Evolutionary conservation across 2,113 vertebrate species (phyloP).

Genomic region (Vicugna pacos): DNA sequence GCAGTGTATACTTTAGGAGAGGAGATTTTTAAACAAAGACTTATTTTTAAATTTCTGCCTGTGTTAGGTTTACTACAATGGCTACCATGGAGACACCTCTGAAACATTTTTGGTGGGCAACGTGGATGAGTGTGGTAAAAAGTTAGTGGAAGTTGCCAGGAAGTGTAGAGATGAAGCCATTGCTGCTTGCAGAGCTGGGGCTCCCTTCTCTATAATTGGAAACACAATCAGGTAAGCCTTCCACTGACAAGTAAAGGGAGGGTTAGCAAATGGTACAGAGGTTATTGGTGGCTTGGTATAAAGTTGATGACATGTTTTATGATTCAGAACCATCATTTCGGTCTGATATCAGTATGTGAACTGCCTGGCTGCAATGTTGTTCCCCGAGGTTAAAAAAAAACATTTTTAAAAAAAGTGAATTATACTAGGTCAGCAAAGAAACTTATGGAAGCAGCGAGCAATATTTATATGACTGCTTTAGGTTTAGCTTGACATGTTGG

Average conservation of each 20-base stretch:
- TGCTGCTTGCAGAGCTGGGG: conserved; percentile 92
- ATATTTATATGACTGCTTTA: conserved; percentile 75
- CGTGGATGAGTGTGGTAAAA: conserved; percentile 93
- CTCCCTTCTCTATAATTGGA: conserved; percentile 95
- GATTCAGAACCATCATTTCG: conserved; percentile 94
- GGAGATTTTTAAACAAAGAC: conserved; percentile 68
- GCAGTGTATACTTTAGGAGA: conserved; percentile 61
- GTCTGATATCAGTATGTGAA: conserved; percentile 94
- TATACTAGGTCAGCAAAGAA: conserved; percentile 87
- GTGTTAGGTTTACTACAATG: conserved; percentile 95
- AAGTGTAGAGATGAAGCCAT: conserved; percentile 97
- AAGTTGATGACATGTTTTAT: conserved; percentile 96
- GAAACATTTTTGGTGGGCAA: conserved; percentile 97
- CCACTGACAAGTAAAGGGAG: conserved; percentile 90
- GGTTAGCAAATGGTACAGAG: conserved; percentile 92
- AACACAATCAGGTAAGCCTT: conserved; percentile 96
- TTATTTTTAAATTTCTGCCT: conserved; percentile 83
- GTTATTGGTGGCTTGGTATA: conserved; percentile 92
- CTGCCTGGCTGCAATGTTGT: conserved; percentile 91
- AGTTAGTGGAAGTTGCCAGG: conserved; percentile 92
- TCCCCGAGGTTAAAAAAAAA: conserved; percentile 81
- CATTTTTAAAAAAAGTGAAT: conserved; percentile 88
- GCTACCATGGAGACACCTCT: conserved; percentile 98
- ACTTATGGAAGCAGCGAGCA: conserved; percentile 87
- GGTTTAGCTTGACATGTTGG: conserved; percentile 74